Percentiles rank a stretch among this genome's conserved stretches.
phyloP scores from a whole-genome alignment of 2,888 invertebrate genomes.

The Doris montereyensis region DNA sequence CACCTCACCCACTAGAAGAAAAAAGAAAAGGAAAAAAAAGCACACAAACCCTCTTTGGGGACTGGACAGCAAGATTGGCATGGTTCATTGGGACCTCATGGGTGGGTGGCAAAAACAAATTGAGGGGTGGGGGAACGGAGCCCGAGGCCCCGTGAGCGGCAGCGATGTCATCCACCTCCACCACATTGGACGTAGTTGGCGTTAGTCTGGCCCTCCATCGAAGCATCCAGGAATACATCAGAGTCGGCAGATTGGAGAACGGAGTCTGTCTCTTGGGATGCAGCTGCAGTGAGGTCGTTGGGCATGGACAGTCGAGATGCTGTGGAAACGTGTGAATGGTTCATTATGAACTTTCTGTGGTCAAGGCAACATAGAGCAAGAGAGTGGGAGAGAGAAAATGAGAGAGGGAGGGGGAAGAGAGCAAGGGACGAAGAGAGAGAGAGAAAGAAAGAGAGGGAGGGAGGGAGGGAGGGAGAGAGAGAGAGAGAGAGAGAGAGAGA shows the following conservation, averaged over 20 bases:
- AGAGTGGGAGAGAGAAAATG: too few species aligned
- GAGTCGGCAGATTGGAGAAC: conserved; percentile 48
- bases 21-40: too few species aligned
- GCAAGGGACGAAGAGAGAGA: not conserved
- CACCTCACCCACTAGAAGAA: too few species aligned
- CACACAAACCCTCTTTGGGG: too few species aligned
- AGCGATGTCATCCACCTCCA: too few species aligned
- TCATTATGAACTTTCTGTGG: not conserved
- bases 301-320: conserved; percentile 43
- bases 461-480: not conserved
- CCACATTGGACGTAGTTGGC: not conserved
- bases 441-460: not conserved
- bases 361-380: not conserved
- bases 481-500: too few species aligned
- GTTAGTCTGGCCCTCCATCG: not conserved
- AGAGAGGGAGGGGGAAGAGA: too few species aligned
- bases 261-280: conserved; percentile 36
- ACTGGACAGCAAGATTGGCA: conserved; percentile 46
- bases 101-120: conserved; percentile 31
- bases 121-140: conserved; percentile 18
- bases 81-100: conserved; percentile 38
- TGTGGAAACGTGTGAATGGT: not conserved
- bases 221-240: conserved; percentile 52
- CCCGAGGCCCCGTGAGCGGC: not conserved
- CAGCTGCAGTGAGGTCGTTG: conserved; percentile 36